phyloP scores from a whole-genome alignment of 2,888 invertebrate genomes.

The Tipula helvola region DNA sequence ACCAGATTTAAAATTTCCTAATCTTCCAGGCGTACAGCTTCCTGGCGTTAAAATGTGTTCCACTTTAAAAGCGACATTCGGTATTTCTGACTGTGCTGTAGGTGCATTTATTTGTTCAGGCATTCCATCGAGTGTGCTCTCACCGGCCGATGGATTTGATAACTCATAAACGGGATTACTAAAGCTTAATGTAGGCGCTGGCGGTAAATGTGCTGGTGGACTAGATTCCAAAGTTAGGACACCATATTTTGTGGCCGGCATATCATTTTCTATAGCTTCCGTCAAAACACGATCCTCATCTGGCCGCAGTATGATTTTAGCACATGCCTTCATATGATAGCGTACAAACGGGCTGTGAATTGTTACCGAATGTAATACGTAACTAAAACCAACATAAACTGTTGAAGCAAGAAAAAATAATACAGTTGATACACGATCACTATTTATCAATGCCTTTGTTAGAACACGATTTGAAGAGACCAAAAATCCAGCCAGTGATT shows the following conservation, averaged over 20 bases:
- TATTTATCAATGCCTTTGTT: slow-evolving; percentile 65
- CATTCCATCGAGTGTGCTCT: slow-evolving; percentile 35
- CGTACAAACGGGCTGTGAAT: slow-evolving; percentile 71
- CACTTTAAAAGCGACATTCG: slow-evolving; percentile 34
- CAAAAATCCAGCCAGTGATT: slow-evolving; percentile 76
- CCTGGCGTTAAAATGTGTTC: slow-evolving; percentile 35
- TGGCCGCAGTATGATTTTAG: slow-evolving; percentile 69
- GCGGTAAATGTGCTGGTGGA: slow-evolving; percentile 37
- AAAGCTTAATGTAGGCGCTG: slow-evolving; percentile 55
- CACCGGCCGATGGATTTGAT: slow-evolving; percentile 44
- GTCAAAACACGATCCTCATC: slow-evolving; percentile 61
- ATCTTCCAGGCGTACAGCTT: slow-evolving; percentile 28
- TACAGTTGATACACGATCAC: slow-evolving; percentile 69
- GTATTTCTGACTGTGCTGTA: slow-evolving; percentile 21
- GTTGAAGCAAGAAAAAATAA: slow-evolving; percentile 78
- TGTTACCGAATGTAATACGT: slow-evolving; percentile 62
- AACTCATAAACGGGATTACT: slow-evolving; percentile 78
- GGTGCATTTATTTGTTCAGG: slow-evolving; percentile 30
- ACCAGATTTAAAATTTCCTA: slow-evolving; percentile 31
- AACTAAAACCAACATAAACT: slow-evolving; percentile 61
- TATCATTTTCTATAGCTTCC: slow-evolving; percentile 44
- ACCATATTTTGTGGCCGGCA: slow-evolving; percentile 50
- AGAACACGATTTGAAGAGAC: slow-evolving; percentile 74
- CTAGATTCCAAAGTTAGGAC: slow-evolving; percentile 63
- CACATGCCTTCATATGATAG: slow-evolving; percentile 65